Conservation (phyloP, 64 coral and sea anemone species). For the Astreopora myriophthalma region DNA sequence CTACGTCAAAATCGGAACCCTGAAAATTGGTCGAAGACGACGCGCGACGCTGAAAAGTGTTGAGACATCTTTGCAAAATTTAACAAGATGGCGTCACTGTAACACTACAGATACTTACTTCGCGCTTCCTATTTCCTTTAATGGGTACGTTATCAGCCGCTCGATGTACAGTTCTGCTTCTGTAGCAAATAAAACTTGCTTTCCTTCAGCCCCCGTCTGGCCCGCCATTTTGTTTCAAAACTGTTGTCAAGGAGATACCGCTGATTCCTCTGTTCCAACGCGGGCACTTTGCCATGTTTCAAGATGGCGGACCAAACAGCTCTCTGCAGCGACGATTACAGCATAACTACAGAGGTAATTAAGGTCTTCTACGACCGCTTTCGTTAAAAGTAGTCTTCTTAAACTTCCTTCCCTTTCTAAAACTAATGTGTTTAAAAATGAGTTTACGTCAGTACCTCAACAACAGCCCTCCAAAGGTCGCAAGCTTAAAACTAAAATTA, state of each 20-base stretch:
- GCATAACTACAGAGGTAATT: constrained; percentile 52
- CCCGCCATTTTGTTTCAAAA: constrained; percentile 75
- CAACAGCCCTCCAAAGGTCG: too few species aligned
- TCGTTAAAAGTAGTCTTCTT: neutral
- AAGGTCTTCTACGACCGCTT: neutral
- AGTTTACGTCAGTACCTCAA: too few species aligned
- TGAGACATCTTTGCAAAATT: neutral
- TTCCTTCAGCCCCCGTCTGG: neutral
- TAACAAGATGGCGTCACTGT: neutral
- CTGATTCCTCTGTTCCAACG: neutral
- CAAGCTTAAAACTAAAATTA: too few species aligned
- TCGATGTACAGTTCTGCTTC: constrained; percentile 96
- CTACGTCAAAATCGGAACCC: neutral
- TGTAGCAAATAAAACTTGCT: constrained; percentile 77
- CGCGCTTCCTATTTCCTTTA: constrained; percentile 85
- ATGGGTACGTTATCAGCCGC: constrained; percentile 69
- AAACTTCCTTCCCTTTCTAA: neutral
- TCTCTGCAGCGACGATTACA: neutral
- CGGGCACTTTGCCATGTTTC: constrained; percentile 42
- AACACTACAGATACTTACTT: constrained; percentile 59
- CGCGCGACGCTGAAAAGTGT: too few species aligned
- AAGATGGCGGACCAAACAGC: constrained; percentile 91
- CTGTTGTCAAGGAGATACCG: constrained; percentile 46
- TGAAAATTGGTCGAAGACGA: neutral
- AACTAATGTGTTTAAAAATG: too few species aligned